Percentiles rank a stretch among this genome's conserved stretches.
These are phyloP conservation scores for Drosophila macrospina DNA, from an alignment of 2,888 invertebrate species.

Conservation along the genomic window DNA sequence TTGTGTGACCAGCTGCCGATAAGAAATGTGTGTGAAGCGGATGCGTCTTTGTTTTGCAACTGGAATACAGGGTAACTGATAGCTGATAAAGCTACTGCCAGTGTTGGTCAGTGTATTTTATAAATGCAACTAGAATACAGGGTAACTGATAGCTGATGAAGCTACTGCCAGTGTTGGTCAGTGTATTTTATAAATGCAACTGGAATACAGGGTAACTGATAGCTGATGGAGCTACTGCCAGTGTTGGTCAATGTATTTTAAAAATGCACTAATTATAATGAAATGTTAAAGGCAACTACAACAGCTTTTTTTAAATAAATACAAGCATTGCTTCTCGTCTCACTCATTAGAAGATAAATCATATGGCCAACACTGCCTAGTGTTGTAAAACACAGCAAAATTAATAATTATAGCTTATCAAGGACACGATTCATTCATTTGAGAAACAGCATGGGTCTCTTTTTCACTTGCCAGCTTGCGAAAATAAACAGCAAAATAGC, in stretches of 20 bases:
- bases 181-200: not conserved
- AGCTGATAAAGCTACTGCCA: not conserved
- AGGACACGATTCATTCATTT: too few species aligned
- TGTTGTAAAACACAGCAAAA: not conserved
- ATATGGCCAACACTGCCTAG: not conserved
- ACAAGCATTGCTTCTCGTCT: not conserved
- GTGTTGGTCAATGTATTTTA: conserved; percentile 19
- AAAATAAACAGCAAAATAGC: not conserved
- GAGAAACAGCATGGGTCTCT: too few species aligned
- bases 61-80: conserved; percentile 16
- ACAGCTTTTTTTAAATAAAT: too few species aligned
- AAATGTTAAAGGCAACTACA: too few species aligned
- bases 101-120: conserved; percentile 18
- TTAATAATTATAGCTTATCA: too few species aligned
- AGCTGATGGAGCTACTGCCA: not conserved
- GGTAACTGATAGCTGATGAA: conserved; percentile 5
- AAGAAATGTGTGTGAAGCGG: conserved; percentile 37
- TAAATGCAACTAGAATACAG: conserved; percentile 14
- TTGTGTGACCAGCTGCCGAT: conserved; percentile 51
- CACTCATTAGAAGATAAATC: not conserved
- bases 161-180: conserved; percentile 25
- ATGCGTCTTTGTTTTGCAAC: conserved; percentile 29
- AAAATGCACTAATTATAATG: not conserved
- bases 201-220: conserved; percentile 16
- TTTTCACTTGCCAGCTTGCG: not conserved